phyloP scores from a whole-genome alignment of 2,888 invertebrate genomes.

The Synanthedon andrenaeformis region DNA sequence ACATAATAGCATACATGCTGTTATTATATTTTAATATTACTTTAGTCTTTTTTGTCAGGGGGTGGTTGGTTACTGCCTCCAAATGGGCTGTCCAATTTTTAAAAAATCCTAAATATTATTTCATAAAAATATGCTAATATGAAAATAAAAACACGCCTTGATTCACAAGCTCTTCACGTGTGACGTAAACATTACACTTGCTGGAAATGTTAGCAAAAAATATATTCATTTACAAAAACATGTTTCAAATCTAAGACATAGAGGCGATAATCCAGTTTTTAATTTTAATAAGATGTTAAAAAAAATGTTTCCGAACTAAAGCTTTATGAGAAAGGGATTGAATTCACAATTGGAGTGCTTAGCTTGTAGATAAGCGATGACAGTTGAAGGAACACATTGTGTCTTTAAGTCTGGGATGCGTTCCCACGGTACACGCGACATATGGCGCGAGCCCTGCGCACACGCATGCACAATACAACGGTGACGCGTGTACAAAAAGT shows the following conservation, averaged over 20 bases:
- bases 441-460: conserved; percentile 60
- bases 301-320: conserved; percentile 16
- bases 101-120: too few relatives aligned
- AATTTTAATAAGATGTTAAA: not conserved
- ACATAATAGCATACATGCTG: too few relatives aligned
- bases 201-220: too few relatives aligned
- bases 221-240: too few relatives aligned
- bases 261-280: conserved; percentile 4
- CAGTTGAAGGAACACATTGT: conserved; percentile 55
- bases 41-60: too few relatives aligned
- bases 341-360: conserved; percentile 10
- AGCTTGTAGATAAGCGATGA: conserved; percentile 24
- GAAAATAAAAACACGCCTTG: too few relatives aligned
- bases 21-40: too few relatives aligned
- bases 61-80: too few relatives aligned
- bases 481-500: conserved; percentile 64
- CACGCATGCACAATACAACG: conserved; percentile 34
- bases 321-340: conserved; percentile 18
- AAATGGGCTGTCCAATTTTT: too few relatives aligned
- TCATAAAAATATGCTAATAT: too few relatives aligned
- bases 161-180: too few relatives aligned
- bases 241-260: not conserved
- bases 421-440: conserved; percentile 67
- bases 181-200: too few relatives aligned
- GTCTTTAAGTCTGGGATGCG: conserved; percentile 47